Evolutionary conservation across 2,888 invertebrate genomes (phyloP), one percentile per base, ranked within the genome.

Genomic region (Xylocampa areola): DNA sequence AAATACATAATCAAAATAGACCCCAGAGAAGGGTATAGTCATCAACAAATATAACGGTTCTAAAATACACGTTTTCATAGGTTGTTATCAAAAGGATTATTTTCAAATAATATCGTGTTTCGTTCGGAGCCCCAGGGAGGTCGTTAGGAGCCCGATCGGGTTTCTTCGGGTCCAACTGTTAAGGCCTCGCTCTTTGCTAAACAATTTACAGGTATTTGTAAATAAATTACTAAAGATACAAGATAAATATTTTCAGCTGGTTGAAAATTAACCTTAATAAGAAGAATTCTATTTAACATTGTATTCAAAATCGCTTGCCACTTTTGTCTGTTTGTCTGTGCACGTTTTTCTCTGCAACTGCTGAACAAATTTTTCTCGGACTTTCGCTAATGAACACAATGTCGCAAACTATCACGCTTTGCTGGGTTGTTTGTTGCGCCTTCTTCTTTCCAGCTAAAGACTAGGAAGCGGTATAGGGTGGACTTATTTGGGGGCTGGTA

Each of bases 41-140:
- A 8, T 5, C 10, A 16, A 23, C 5, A 41, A 19, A n/a, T 25
- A 25, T 29, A 45, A 32, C 29, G 27, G 4, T 33, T 35, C 4
- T 47, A 61, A 61, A 23, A 23, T 25, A 23, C 35, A 35, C 32
- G 41, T 45, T 23, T 40, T 50, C 17, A 35, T 16, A 45, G 37
- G 32, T 43, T 54, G 50, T 45, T 71, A 55, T 68, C 58, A 68
- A 75, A 73, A 68, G 66, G 68, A 72, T 75, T 75, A 62, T 63
- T 68, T 69, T 59, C 60, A 60, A 66, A 75, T 68, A 73, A 68
- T 72, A 73, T 72, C 66, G 45, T 39, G 53, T 73, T 71, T 39
- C 72, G 11, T 19, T 36, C 5, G 40, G 19, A 13, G 52, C 72
- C 67, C 37, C 0, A 7, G 68, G 65, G 65, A 29, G 17, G 57